phyloP scores from a whole-genome alignment of 30 jellyfish, hydroid and myxozoan species.

The Turritopsis dohrnii region DNA sequence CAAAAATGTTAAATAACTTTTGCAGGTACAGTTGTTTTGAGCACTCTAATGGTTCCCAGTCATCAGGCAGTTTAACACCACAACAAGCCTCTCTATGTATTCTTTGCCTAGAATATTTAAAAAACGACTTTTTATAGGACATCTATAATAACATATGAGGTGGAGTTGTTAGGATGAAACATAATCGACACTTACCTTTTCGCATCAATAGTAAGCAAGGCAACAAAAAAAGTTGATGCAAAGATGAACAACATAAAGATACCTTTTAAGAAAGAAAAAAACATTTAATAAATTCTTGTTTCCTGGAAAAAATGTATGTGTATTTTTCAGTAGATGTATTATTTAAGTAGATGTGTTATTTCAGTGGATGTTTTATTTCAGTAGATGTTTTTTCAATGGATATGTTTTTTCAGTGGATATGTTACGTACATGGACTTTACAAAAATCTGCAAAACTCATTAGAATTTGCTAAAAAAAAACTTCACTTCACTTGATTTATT shows the following conservation, averaged over 20 bases:
- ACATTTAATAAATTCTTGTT: neutral
- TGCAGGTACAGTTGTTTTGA: conserved; percentile 43
- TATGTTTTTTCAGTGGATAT: no score
- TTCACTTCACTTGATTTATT: no score
- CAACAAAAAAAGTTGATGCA: conserved; percentile 61
- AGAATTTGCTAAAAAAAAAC: no score
- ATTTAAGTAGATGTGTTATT: no score
- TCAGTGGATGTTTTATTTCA: no score
- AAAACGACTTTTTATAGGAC: no score
- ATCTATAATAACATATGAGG: no score
- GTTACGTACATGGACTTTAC: no score
- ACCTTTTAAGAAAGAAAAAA: neutral
- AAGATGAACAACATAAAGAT: conserved; percentile 62
- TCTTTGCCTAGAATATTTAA: conserved; percentile 4
- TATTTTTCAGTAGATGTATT: no score
- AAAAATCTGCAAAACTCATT: no score
- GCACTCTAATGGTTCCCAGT: conserved; percentile 59
- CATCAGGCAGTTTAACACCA: conserved; percentile 34
- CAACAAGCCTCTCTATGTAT: conserved; percentile 67
- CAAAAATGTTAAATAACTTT: conserved; percentile 33
- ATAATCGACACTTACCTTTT: conserved; percentile 34
- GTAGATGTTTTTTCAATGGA: no score
- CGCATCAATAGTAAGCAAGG: conserved; percentile 58
- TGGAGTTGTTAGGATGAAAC: neutral
- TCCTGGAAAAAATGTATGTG: neutral